Evolutionary conservation across 2,888 invertebrate genomes (phyloP).

Genomic region (Caenorhabditis sp.): DNA sequence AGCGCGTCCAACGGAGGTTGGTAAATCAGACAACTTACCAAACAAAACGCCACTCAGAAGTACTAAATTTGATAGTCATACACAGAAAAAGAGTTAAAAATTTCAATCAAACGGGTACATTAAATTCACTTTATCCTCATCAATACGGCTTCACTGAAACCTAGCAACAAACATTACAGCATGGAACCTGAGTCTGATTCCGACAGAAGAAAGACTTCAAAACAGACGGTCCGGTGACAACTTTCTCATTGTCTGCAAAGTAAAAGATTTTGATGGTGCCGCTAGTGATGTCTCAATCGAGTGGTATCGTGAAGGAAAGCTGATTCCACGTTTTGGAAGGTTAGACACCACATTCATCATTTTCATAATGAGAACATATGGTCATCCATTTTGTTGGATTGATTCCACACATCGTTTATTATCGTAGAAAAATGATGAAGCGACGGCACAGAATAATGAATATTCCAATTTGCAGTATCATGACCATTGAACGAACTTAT

Average conservation of each 20-base stretch:
- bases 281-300: conserved; percentile 73
- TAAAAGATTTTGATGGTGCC: conserved; percentile 70
- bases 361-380: conserved; percentile 17
- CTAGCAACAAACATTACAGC: conserved; percentile 67
- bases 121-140: too few relatives aligned
- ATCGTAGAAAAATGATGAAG: too few relatives aligned
- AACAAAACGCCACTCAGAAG: conserved; percentile 53
- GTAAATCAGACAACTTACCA: conserved; percentile 53
- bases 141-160: too few relatives aligned
- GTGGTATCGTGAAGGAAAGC: conserved; percentile 66
- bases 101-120: too few relatives aligned
- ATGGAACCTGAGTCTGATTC: conserved; percentile 67
- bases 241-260: conserved; percentile 71
- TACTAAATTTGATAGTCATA: conserved; percentile 49
- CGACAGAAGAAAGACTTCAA: conserved; percentile 65
- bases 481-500: conserved; percentile 71
- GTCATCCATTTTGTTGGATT: conserved; percentile 45
- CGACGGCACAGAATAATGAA: conserved; percentile 28
- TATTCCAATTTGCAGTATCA: conserved; percentile 67
- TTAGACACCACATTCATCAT: conserved; percentile 37
- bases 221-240: conserved; percentile 71
- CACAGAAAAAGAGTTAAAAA: too few relatives aligned
- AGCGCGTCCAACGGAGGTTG: conserved; percentile 26
- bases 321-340: conserved; percentile 70
- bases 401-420: too few relatives aligned